Evolutionary conservation across 2,797 vertebrate genomes (phyloP).

Genomic region (Urosaurus nigricauda): DNA sequence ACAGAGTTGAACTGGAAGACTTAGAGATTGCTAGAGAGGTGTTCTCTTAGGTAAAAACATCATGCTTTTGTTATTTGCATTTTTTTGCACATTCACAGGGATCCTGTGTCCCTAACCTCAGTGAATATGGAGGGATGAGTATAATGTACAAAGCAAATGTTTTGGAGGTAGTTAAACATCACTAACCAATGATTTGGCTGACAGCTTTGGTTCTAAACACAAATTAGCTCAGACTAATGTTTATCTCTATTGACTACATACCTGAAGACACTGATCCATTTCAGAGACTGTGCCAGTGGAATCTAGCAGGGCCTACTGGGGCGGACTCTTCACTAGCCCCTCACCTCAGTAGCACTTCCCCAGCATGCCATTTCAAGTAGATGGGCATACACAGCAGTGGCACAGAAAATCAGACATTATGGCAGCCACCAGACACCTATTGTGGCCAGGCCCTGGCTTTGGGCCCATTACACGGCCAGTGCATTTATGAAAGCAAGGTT

Average conservation of each 20-base stretch:
- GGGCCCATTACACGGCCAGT: background rate
- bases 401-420: background rate
- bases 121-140: too few relatives aligned
- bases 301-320: background rate
- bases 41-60: too few relatives aligned
- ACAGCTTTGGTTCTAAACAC: background rate
- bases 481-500: background rate
- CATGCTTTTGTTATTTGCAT: too few relatives aligned
- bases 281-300: too few relatives aligned
- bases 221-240: too few relatives aligned
- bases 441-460: too few relatives aligned
- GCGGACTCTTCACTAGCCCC: background rate
- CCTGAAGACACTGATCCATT: too few relatives aligned
- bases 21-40: too few relatives aligned
- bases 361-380: background rate
- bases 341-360: background rate
- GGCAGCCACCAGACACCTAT: background rate
- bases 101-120: too few relatives aligned
- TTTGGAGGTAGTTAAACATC: background rate
- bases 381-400: background rate
- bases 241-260: too few relatives aligned
- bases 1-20: too few relatives aligned
- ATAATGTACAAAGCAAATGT: background rate
- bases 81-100: too few relatives aligned
- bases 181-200: background rate